These are phyloP conservation scores for Petrocephalus sullivani DNA, from an alignment of 2,797 vertebrate species.

Conservation along the genomic window DNA sequence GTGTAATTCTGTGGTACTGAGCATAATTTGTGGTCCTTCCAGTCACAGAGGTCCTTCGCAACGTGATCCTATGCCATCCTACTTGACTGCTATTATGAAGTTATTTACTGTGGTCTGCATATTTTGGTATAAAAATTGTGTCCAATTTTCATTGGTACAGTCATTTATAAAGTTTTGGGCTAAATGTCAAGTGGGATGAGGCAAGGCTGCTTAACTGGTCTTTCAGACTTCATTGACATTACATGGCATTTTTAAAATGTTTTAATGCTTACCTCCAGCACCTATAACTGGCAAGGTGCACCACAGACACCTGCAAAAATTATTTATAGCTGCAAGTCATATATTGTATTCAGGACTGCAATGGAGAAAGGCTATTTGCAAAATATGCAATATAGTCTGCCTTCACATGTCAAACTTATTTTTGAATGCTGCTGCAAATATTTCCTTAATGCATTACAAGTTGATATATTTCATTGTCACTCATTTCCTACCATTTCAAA, in stretches of 20 bases:
- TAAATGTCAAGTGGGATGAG: neutral
- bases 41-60: neutral
- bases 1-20: neutral
- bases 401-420: neutral
- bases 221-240: neutral
- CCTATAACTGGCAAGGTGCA: neutral
- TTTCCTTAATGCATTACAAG: neutral
- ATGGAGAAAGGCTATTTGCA: neutral
- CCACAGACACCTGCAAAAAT: neutral
- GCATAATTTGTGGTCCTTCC: neutral
- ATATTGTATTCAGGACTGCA: neutral
- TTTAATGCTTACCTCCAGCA: neutral
- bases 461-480: neutral
- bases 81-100: neutral
- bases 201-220: neutral
- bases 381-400: neutral
- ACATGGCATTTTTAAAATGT: neutral
- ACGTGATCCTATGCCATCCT: neutral
- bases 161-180: neutral
- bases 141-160: neutral
- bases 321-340: neutral
- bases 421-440: neutral
- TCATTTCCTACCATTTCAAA: neutral
- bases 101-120: neutral
- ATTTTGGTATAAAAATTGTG: neutral